These are phyloP conservation scores for Phenganax subtilis DNA, from an alignment of 92 coral and sea anemone genomes.

Conservation along the genomic window DNA sequence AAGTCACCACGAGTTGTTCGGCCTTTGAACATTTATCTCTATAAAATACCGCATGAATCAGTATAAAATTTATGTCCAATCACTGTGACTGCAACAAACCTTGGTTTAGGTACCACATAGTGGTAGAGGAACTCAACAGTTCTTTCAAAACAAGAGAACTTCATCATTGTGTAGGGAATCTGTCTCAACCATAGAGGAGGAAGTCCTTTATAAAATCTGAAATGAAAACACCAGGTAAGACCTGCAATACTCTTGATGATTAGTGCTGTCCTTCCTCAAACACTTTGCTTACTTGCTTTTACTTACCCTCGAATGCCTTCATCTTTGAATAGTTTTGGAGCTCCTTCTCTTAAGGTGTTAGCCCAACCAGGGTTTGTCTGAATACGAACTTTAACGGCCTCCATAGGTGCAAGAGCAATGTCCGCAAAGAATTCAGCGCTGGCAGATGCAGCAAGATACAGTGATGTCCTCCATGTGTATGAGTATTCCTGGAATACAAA, in stretches of 20 bases:
- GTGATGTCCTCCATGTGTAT: conserved; percentile 80
- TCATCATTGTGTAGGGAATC: conserved; percentile 99
- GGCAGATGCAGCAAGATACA: conserved; percentile 95
- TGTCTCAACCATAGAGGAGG: conserved; percentile 98
- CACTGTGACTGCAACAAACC: conserved; percentile 44
- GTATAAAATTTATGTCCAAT: too few relatives aligned
- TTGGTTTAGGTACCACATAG: conserved; percentile 92
- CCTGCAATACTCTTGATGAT: too few relatives aligned
- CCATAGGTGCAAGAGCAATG: conserved; percentile 98
- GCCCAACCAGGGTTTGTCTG: conserved; percentile 99
- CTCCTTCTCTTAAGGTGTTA: conserved; percentile 79
- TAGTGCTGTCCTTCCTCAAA: not conserved
- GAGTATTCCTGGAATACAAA: conserved; percentile 61
- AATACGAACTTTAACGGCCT: conserved; percentile 92
- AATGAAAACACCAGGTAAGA: not conserved
- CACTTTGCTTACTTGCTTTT: too few relatives aligned
- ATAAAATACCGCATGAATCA: not conserved
- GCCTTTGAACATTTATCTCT: conserved; percentile 81
- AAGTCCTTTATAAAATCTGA: conserved; percentile 92
- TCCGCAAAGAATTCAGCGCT: conserved; percentile 99
- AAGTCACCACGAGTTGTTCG: conserved; percentile 93
- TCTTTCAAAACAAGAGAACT: conserved; percentile 98
- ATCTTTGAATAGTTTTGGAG: conserved; percentile 66
- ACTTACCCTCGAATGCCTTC: conserved; percentile 95
- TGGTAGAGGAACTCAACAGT: conserved; percentile 91